Evolutionary conservation across 2,113 vertebrate species (phyloP), one percentile per base, ranked within the genome.

Genomic region (Xiphophorus maculatus): DNA sequence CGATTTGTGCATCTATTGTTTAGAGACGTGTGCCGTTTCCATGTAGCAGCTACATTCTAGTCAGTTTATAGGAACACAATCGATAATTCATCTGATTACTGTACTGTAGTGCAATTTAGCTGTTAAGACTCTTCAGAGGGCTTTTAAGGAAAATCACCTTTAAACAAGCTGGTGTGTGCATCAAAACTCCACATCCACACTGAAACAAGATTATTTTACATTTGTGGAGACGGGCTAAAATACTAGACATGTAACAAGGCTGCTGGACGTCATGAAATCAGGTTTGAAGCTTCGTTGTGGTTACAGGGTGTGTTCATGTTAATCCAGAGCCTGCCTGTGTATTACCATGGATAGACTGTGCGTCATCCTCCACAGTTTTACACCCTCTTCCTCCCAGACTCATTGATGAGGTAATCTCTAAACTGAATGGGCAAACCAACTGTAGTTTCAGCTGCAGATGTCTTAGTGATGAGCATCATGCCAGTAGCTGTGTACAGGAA

Each of bases 401-500:
- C 89, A 84, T 86, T 86, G 89, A 90, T 93, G 90, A 93, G 84
- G 83, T 92, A 70, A 93, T 89, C 84, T 77, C 68, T 74, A 73
- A 76, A 79, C 30, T 86, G 83, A 85, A 87, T 91, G 83, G 82
- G 74, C 29, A 58, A 86, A 82, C 76, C 64, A 65, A 69, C 58
- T 71, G 61, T 73, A 78, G 74, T 76, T 81, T 81, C 42, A 74
- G 25, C 74, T 69, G 67, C 77, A 79, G 66, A 51, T 30, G 0
- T 81, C 51, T n/a, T 65, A 44, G 51, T 82, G 66, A 70, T 69
- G 51, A 77, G 42, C 83, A 66, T 51, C 40, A n/a, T 27, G 61
- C 27, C 63, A 13, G 69, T 72, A 5, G 65, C 75, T 61, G 66
- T 62, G 63, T 48, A 33, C 0, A 60, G 61, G 48, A 7, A 37